Evolutionary conservation across 2,113 vertebrate genomes (phyloP), one percentile per base, ranked within the genome.

Genomic region (Ciconia stormi): DNA sequence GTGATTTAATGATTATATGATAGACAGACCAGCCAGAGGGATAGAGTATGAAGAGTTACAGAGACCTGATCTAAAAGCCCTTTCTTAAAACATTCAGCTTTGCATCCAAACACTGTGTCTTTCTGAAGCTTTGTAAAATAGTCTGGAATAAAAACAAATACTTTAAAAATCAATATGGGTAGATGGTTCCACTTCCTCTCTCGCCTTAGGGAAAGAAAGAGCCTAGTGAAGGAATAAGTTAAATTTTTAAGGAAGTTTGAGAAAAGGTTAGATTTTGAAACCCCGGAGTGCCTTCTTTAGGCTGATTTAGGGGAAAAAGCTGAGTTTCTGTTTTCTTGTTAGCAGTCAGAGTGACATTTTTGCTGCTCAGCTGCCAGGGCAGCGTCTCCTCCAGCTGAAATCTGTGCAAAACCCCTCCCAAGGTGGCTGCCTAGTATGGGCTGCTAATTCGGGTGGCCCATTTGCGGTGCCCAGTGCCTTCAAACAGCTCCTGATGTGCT

Each of bases 231-330:
- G 87, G 67, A 91, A 91, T 89, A 72, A 90, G 66, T 62, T 81
- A 29, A 52, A 49, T 71, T 82, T 96, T 96, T 95, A 61, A 94
- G 97, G 96, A 98, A 97, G 97, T 97, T 90, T 92, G 87, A 91
- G 93, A 76, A 94, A 93, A 95, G 19, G 82, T 94, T 96, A 21
- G 14, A 87, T 95, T 93, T 90, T 94, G 91, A 97, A 98, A 97
- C 95, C 62, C 23, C 46, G 1, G n/a, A 12, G 34, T 84, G 84
- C 76, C 44, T 94, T 89, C 67, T 61, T 34, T 52, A 47, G 65
- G 82, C 94, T 91, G 63, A 91, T 93, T 89, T 91, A 91, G 73
- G 67, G 83, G 96, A 92, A 98, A 97, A 97, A 90, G 73, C 34
- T 3, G 84, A 85, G 21, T 91, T 95, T 97, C 94, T 92, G 77